Base-by-base conservation (phyloP, 2,797 vertebrate genomes). In the Diglossa cyanea region DNA sequence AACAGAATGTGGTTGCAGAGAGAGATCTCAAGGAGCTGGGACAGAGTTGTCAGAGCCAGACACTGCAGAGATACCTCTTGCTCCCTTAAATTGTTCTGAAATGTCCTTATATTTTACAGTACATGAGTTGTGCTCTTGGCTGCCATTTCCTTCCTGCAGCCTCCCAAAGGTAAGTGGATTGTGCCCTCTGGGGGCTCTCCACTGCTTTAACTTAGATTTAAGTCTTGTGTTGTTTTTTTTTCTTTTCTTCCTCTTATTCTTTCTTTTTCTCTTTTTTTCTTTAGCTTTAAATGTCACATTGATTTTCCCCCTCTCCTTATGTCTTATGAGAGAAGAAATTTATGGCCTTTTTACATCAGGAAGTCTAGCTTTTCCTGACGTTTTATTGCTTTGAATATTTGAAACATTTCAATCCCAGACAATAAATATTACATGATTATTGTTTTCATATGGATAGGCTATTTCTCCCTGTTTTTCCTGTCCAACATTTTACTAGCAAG, bases 361-460 rank as follows among this genome's bases (percentile, higher is more conserved):
- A 98, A 98, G 97, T 98, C 97, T 96, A 97, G 95, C 93, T 98
- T 98, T 98, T 97, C 97, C 97, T 97, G 96, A 97, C 85, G 5
- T 98, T 98, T 98, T 98, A 98, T 98, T 97, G 94, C 97, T 97
- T 96, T 97, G 96, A 97, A 66, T 98, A 97, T 98, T 98, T 98
- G 97, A 98, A 98, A 97, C 97, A 94, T 97, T 98, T 98, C 97
- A 98, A 98, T 98, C 95, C 96, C 97, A 98, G 97, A 98, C 97
- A 97, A 98, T 98, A 98, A 98, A 98, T 98, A 98, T 96, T 98
- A 97, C 83, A 96, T 97, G 97, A 98, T 98, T 98, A 98, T 98
- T 98, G 94, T 98, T 98, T 98, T 98, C 97, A 98, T 97, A 98
- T 98, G 98, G 96, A 97, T 95, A 97, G 95, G 91, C 90, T 97